These are phyloP conservation scores for Drosophila infuscata DNA, from an alignment of 2,888 invertebrate species.

Conservation along the genomic window DNA sequence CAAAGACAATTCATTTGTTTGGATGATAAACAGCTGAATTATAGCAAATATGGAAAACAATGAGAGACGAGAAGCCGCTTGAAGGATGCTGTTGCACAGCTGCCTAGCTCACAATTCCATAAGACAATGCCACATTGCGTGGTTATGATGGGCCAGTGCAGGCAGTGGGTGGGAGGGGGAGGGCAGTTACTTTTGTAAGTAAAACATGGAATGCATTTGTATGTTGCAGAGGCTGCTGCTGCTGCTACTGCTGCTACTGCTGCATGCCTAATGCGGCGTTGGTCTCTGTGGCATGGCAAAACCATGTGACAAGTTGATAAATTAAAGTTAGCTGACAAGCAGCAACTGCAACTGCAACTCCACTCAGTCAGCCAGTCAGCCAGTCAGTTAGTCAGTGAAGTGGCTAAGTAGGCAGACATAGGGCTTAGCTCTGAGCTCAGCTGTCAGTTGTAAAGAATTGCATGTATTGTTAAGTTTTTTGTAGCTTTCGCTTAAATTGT, in stretches of 20 bases:
- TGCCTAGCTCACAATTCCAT: slow-evolving; percentile 37
- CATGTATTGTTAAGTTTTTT: slow-evolving; percentile 46
- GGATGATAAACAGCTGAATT: slow-evolving; percentile 75
- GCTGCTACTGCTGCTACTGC: slow-evolving; percentile 10
- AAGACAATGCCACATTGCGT: slow-evolving; percentile 57
- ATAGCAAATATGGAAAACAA: slow-evolving; percentile 74
- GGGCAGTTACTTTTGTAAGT: slow-evolving; percentile 30
- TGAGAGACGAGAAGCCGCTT: slow-evolving; percentile 43
- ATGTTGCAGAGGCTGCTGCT: slow-evolving; percentile 8
- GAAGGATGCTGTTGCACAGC: slow-evolving; percentile 35
- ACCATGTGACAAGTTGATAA: slow-evolving; percentile 74
- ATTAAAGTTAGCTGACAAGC: slow-evolving; percentile 61
- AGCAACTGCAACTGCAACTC: slow-evolving; percentile 33
- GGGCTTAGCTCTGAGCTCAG: slow-evolving; percentile 38
- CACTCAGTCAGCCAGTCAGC: slow-evolving; percentile 30
- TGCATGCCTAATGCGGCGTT: slow-evolving; percentile 26
- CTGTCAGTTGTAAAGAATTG: slow-evolving; percentile 54
- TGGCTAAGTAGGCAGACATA: slow-evolving; percentile 51
- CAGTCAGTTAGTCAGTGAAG: slow-evolving; percentile 41
- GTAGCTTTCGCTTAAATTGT: slow-evolving; percentile 34
- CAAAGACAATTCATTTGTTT: slow-evolving; percentile 78
- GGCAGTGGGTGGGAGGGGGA: background rate
- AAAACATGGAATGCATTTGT: slow-evolving; percentile 52
- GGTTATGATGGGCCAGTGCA: slow-evolving; percentile 29
- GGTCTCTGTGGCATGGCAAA: slow-evolving; percentile 36